Evolutionary conservation across 2,113 vertebrate species (phyloP), one percentile per base, ranked within the genome.

Genomic region (Oxyura jamaicensis): DNA sequence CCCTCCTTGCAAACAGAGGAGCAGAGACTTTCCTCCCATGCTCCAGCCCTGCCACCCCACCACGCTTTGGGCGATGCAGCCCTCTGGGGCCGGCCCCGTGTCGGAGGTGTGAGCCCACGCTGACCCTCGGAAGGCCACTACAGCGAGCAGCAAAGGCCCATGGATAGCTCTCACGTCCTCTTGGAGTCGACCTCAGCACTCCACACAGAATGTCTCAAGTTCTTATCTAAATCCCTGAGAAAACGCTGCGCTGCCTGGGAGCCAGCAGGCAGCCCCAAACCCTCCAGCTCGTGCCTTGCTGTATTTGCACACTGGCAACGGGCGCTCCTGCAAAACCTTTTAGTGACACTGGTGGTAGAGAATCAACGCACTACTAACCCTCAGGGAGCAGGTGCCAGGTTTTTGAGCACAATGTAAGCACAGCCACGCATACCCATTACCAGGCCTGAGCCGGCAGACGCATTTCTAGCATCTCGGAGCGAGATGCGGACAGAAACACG

Each of bases 231-330:
- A 58, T 8, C 35, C 58, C 69, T 6, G 15, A 59, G 41, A 25
- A 33, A 72, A 36, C 0, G 0, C 48, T 21, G 35, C 4, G 11
- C 42, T 42, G 48, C 36, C 0, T 62, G 63, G 53, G 33, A 76
- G 46, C 20, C 68, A 55, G 78, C 1, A 73, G 44, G 46, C n/a
- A 65, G 26, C 41, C 55, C 33, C 25, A 19, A 12, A 1, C 10
- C 12, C 7, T 1, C 2, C 21, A 33, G 35, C 31, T 22, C 23
- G 16, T 4, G 26, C 65, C 9, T 8, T 17, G n/a, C 14, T 42
- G 17, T 13, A 20, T 23, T 21, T 52, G 53, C 31, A 26, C 25
- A 9, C 22, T 15, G 31, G 73, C n/a, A 62, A 59, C 11, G 15
- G 62, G 21, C 53, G 21, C 53, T 68, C 83, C 53, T 68, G 35